Conservation (phyloP, 2,113 vertebrate genomes). For the Aramus guarauna region DNA sequence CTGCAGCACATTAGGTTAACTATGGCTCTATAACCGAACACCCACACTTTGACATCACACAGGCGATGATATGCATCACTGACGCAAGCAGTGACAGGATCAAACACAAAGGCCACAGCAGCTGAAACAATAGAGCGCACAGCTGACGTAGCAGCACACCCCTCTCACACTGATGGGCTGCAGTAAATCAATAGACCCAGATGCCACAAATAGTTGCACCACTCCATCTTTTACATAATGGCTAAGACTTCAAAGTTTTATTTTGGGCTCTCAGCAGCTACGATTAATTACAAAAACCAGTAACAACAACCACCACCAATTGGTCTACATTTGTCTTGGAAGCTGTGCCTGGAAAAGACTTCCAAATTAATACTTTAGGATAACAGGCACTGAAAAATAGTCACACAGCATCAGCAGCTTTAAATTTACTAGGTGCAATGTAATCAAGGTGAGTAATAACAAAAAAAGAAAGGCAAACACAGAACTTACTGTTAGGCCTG, state of each 20-base stretch:
- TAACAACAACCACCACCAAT: not conserved
- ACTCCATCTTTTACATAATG: constrained; percentile 46
- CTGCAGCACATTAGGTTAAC: constrained; percentile 75
- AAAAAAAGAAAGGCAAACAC: not conserved
- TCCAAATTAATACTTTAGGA: not conserved
- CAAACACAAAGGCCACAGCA: constrained; percentile 68
- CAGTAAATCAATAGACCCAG: constrained; percentile 56
- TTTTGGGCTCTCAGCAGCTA: constrained; percentile 32
- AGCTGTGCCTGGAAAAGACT: not conserved
- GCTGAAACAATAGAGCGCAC: constrained; percentile 27
- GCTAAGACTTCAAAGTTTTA: constrained; percentile 26
- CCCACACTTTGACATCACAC: constrained; percentile 79
- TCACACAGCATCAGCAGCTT: not conserved
- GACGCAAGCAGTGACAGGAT: constrained; percentile 69
- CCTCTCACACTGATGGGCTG: not conserved
- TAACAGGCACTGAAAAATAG: not conserved
- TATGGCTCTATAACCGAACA: constrained; percentile 64
- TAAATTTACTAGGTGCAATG: not conserved
- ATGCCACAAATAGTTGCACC: constrained; percentile 59
- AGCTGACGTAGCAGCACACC: constrained; percentile 55
- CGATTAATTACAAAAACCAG: not conserved
- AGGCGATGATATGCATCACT: constrained; percentile 69
- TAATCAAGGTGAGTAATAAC: not conserved
- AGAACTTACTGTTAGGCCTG: not conserved
- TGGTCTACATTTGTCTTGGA: not conserved